These are phyloP conservation scores for Mesocricetus auratus DNA, from an alignment of 2,113 vertebrate genomes.

Conservation along the genomic window DNA sequence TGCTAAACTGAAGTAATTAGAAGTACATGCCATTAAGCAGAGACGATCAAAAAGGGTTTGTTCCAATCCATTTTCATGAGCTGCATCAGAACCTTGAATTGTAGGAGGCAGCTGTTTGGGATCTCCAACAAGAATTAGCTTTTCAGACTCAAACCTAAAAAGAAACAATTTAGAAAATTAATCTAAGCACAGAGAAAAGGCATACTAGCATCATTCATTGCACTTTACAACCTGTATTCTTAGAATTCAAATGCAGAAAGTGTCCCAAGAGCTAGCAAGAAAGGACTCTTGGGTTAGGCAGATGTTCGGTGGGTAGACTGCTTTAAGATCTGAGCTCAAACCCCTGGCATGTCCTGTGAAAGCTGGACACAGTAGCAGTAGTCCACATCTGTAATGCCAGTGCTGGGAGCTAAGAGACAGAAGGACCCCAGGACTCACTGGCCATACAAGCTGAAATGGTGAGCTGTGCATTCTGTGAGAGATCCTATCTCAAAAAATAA, in stretches of 20 bases:
- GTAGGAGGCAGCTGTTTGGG: constrained; percentile 90
- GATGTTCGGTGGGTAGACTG: not conserved
- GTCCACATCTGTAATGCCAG: not conserved
- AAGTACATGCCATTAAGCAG: constrained; percentile 87
- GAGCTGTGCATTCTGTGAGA: not conserved
- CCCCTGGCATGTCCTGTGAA: not conserved
- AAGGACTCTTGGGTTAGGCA: not conserved
- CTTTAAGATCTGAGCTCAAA: not conserved
- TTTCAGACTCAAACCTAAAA: constrained; percentile 90
- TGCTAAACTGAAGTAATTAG: not conserved
- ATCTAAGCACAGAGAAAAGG: not conserved
- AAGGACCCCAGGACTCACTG: not conserved
- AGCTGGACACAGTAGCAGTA: no score
- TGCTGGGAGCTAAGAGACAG: not conserved
- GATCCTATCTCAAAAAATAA: not conserved
- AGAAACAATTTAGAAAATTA: constrained; percentile 40
- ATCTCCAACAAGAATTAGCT: constrained; percentile 90
- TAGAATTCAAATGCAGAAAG: not conserved
- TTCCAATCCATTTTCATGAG: constrained; percentile 87
- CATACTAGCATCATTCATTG: not conserved
- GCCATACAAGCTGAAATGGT: not conserved
- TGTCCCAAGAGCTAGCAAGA: not conserved
- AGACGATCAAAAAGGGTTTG: constrained; percentile 91
- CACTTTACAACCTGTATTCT: not conserved
- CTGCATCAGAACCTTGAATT: constrained; percentile 89